These are phyloP conservation scores for Drosophila atripex DNA, from an alignment of 2,888 invertebrate genomes.

Conservation along the genomic window DNA sequence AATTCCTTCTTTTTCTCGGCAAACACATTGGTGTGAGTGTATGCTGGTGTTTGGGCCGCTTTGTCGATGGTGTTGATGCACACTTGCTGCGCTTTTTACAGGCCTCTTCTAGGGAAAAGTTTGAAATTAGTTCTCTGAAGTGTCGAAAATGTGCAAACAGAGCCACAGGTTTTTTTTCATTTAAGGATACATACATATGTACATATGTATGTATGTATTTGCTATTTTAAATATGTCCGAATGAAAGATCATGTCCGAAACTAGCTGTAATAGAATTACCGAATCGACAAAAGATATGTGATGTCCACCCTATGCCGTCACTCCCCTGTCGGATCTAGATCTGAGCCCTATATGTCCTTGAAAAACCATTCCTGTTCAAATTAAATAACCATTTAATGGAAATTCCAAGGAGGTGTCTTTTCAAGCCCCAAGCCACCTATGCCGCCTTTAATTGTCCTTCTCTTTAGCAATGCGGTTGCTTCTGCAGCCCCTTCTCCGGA, in stretches of 20 bases:
- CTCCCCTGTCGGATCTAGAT: too few relatives aligned
- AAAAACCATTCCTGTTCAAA: neutral
- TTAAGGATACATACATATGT: too few relatives aligned
- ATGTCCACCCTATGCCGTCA: too few relatives aligned
- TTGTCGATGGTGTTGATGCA: conserved; percentile 17
- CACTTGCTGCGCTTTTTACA: conserved; percentile 38
- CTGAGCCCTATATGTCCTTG: neutral
- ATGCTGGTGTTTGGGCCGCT: conserved; percentile 27
- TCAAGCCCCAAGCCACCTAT: conserved; percentile 2
- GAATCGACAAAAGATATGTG: too few relatives aligned
- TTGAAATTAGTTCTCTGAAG: conserved; percentile 70
- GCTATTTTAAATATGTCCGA: too few relatives aligned
- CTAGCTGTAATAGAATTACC: too few relatives aligned
- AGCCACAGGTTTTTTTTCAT: neutral
- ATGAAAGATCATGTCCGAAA: too few relatives aligned
- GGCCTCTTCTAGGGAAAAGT: conserved; percentile 58
- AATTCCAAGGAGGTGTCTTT: neutral
- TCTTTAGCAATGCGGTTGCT: conserved; percentile 33
- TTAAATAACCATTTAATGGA: neutral
- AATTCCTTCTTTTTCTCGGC: conserved; percentile 10
- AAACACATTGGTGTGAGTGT: conserved; percentile 19
- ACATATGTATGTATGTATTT: too few relatives aligned
- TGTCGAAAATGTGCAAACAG: conserved; percentile 16
- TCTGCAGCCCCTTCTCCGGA: conserved; percentile 11
- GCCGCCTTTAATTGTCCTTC: conserved; percentile 40